phyloP scores from a whole-genome alignment of 1,140 invertebrate species.

The Neodiprion pinetum region DNA sequence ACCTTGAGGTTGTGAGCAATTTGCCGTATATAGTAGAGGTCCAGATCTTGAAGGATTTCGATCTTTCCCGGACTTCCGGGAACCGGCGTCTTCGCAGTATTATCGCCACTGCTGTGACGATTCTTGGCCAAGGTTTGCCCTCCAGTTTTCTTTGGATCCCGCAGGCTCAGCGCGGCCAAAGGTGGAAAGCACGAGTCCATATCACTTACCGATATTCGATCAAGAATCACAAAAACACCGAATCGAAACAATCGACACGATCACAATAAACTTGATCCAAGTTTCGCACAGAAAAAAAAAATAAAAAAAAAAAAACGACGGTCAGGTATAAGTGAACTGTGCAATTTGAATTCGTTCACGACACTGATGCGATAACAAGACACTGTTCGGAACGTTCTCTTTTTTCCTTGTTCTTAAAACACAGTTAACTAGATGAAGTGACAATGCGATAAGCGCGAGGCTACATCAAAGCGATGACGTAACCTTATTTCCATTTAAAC shows the following conservation, averaged over 20 bases:
- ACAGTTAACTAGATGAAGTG: too few relatives aligned
- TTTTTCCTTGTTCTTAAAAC: not conserved
- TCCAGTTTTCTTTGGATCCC: constrained; percentile 44
- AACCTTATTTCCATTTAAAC: not conserved
- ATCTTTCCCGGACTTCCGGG: constrained; percentile 49
- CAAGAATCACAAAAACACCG: too few relatives aligned
- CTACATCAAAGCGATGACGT: not conserved
- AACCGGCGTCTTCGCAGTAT: constrained; percentile 29
- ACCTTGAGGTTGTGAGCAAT: constrained; percentile 68
- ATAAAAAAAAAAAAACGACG: not conserved
- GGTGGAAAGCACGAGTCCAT: constrained; percentile 65
- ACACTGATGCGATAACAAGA: too few relatives aligned
- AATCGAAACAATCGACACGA: not conserved
- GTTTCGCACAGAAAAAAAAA: not conserved
- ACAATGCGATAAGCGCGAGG: too few relatives aligned
- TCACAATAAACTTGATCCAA: not conserved
- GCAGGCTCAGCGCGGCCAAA: constrained; percentile 55
- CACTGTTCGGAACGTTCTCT: too few relatives aligned
- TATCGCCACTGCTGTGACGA: constrained; percentile 41
- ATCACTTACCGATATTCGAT: too few relatives aligned
- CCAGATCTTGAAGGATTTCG: constrained; percentile 65
- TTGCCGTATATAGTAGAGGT: constrained; percentile 67
- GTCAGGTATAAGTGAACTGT: not conserved
- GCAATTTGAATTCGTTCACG: too few relatives aligned
- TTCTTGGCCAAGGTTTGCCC: constrained; percentile 34